Base-by-base conservation (phyloP, 2,888 invertebrate genomes). In the Hydrotaea diabolus region DNA sequence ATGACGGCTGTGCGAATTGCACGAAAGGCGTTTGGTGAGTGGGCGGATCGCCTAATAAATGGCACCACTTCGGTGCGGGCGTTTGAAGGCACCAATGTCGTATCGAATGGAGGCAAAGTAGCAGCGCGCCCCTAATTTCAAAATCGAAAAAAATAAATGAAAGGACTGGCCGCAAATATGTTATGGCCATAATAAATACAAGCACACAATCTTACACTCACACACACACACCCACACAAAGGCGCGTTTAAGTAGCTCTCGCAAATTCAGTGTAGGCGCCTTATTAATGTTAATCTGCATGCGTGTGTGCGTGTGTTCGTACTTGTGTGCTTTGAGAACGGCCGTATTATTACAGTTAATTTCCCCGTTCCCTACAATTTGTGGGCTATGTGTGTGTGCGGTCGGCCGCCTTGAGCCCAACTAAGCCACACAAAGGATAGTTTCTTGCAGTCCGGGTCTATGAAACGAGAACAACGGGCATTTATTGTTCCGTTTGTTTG, bases 21-120 rank as follows among this genome's bases (percentile, higher is more conserved):
- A 2, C 36, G 23, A 46, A 62, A 75, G 55, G 59, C 26, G n/a
- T 77, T 71, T 77, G 31, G 69, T 31, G 71, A 77, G 57, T 77
- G 69, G 66, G 26, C 26, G 26, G 69, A 4, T 55, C 17, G 43
- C 13, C 43, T 71, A 77, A 77, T 77, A 71, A 71, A 71, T 71
- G 66, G 46, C 77, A 31, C 36, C 19, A 59, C n/a, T 1, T 13
- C 15, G 2, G 31, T 31, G 31, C 31, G 31, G 2, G 31, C 7
- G 31, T 31, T 31, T 31, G 31, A 4, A 31, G 2, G 31, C n/a
- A 13, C 13, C 49, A 49, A 49, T 49, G 49, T n/a, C 49, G n/a
- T 13, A 49, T 49, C 13, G 49, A 49, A n/a, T 13, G n/a, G 49
- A 49, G n/a, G 13, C 31, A 31, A n/a, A n/a, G n/a, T 31, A 31